Base-by-base conservation (phyloP, 2,888 invertebrate species). In the Biston stratarius region DNA sequence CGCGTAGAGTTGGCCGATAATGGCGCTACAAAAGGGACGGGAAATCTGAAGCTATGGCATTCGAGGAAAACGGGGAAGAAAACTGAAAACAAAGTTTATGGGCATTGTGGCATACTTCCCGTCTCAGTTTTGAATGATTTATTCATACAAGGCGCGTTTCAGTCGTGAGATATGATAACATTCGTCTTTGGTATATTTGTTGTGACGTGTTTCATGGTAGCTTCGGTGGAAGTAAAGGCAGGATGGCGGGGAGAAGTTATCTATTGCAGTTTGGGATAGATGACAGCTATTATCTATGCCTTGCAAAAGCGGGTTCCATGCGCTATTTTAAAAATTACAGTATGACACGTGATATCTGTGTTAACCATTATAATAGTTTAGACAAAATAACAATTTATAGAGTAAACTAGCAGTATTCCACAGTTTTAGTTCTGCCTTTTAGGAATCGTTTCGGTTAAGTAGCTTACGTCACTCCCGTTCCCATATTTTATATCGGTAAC, bases 51-150 rank as follows among this genome's bases (percentile, higher is more conserved):
- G 48, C 48, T 59, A 67, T 51, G 59, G 57, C 34, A 40, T 47
- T 56, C 5, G 57, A 24, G 15, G 44, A 56, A 53, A 64, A 59
- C 14, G 7, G 48, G 59, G 9, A 48, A 47, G 66, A 66, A 56
- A 67, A 71, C 55, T 61, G 49, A 24, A 64, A 61, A 15, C 58
- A 58, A 45, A 40, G 36, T 49, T 53, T 56, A 64, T 48, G 57
- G 67, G 70, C 48, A 59, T 55, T 55, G 55, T 42, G 55, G 42
- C 42, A 24, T 14, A 40, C 49, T 61, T 65, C 61, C 67, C 60
- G 60, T 69, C 64, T 56, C 45, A n/a, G 63, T 45, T 69, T 70
- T 59, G 65, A 70, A 71, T 74, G 70, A 69, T 74, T 69, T 71
- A 70, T 65, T 64, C 66, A 59, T 63, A 60, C 55, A 60, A 57